phyloP scores from a whole-genome alignment of 2,888 invertebrate species.

The Leptinotarsa tumamoca region DNA sequence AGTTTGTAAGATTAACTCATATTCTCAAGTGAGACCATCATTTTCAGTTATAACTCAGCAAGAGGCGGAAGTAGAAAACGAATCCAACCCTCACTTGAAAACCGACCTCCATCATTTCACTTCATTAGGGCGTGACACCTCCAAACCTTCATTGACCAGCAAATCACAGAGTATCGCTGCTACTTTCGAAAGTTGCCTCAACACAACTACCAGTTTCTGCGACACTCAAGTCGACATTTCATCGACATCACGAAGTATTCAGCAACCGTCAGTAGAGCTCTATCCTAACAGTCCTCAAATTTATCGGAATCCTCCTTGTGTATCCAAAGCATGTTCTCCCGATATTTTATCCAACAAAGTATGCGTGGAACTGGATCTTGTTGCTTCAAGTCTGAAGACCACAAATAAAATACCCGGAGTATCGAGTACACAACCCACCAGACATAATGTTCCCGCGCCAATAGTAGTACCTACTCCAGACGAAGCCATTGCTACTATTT shows the following conservation, averaged over 20 bases:
- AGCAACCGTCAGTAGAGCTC: slow-evolving; percentile 61
- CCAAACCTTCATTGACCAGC: slow-evolving; percentile 46
- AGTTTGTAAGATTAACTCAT: no score
- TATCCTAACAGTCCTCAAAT: slow-evolving; percentile 67
- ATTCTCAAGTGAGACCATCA: not conserved
- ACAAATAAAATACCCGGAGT: slow-evolving; percentile 42
- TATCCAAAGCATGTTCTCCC: slow-evolving; percentile 53
- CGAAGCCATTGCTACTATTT: slow-evolving; percentile 50
- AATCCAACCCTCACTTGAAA: slow-evolving; percentile 66
- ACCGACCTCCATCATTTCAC: slow-evolving; percentile 50
- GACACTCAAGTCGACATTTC: slow-evolving; percentile 45
- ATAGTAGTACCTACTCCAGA: slow-evolving; percentile 55
- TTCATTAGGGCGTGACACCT: slow-evolving; percentile 40
- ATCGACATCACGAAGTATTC: slow-evolving; percentile 34
- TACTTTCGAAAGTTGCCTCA: slow-evolving; percentile 60
- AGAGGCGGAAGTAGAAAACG: slow-evolving; percentile 75
- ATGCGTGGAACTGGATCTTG: slow-evolving; percentile 71
- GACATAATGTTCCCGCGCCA: slow-evolving; percentile 46
- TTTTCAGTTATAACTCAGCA: slow-evolving; percentile 74
- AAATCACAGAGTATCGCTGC: slow-evolving; percentile 56
- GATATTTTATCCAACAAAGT: slow-evolving; percentile 69
- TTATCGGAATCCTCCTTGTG: slow-evolving; percentile 45
- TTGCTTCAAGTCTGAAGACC: slow-evolving; percentile 58
- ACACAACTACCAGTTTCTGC: slow-evolving; percentile 56
- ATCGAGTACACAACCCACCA: slow-evolving; percentile 36